phyloP scores from a whole-genome alignment of 2,113 vertebrate genomes.

The Ceyx margarethae region DNA sequence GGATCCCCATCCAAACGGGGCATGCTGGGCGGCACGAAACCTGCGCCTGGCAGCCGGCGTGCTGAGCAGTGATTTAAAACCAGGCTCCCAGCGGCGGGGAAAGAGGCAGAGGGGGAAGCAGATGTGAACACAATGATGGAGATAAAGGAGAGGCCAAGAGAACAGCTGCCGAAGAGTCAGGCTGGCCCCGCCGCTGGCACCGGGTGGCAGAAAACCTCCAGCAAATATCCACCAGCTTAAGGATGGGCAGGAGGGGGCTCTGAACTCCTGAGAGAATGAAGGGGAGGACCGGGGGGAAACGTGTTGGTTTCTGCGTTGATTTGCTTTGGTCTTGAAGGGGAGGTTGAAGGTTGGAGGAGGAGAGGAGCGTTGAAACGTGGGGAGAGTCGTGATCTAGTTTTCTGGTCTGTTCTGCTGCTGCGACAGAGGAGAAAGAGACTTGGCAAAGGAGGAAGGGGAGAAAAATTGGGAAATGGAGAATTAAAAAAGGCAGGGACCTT shows the following conservation, averaged over 20 bases:
- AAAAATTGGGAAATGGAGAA: background rate
- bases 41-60: background rate
- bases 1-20: background rate
- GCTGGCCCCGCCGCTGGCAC: background rate
- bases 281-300: background rate
- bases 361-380: rapidly evolving
- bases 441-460: background rate
- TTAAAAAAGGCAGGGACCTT: background rate
- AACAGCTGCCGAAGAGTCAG: conserved; percentile 19
- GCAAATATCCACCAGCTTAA: background rate
- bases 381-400: background rate
- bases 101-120: conserved; percentile 44
- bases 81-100: conserved; percentile 4
- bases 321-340: background rate
- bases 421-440: background rate
- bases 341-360: background rate
- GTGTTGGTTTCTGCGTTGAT: rapidly evolving
- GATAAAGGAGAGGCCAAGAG: conserved; percentile 58
- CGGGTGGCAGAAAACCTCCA: background rate
- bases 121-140: conserved; percentile 60
- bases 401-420: background rate
- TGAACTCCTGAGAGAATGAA: background rate
- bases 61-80: conserved; percentile 52
- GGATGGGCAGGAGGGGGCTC: background rate
- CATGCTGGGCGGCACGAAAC: background rate